Base-by-base conservation (phyloP, 2,113 vertebrate genomes). In the Abramis brama region DNA sequence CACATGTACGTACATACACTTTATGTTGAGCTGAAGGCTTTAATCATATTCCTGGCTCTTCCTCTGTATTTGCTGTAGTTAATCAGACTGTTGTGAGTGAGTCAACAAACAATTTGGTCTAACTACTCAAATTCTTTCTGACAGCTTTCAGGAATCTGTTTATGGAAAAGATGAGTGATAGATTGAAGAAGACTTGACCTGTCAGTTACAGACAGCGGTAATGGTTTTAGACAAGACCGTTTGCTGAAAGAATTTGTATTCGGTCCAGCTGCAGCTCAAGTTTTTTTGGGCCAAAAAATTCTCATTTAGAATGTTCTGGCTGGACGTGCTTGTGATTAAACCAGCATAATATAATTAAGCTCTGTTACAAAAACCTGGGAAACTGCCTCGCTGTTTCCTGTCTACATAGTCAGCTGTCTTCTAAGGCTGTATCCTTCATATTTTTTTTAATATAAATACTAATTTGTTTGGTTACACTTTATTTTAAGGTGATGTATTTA, bases 1-100 rank as follows among this genome's bases (percentile, higher is more conserved):
- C 45, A 83, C 75, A 66, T 43, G 27, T 71, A 85, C 59, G n/a
- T 62, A 80, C 43, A 68, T 64, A 55, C 50, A 45, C 45, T 39
- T 59, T 36, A 79, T 47, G 62, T 60, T 25, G 47, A 36, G 10
- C 57, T 33, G 82, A 59, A 75, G 30, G 64, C 68, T 83, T 77
- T 83, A 85, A 80, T 85, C 79, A 80, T 25, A 83, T 83, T 62
- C 47, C 84, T 79, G 80, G 64, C 88, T 85, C 75, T 81, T 81
- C 39, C 15, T 36, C 74, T 80, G 27, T 21, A 55, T 79, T 59
- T 77, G 70, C 76, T 55, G 3, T 66, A 43, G 25, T 85, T 85
- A 83, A 84, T 86, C 73, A 82, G 50, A 17, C 15, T 83, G 11
- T 64, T 52, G 79, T 13, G 82, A 66, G 30, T 84, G 82, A 87